These are phyloP conservation scores for Pycnonotus jocosus DNA, from an alignment of 2,113 vertebrate species.

Conservation along the genomic window DNA sequence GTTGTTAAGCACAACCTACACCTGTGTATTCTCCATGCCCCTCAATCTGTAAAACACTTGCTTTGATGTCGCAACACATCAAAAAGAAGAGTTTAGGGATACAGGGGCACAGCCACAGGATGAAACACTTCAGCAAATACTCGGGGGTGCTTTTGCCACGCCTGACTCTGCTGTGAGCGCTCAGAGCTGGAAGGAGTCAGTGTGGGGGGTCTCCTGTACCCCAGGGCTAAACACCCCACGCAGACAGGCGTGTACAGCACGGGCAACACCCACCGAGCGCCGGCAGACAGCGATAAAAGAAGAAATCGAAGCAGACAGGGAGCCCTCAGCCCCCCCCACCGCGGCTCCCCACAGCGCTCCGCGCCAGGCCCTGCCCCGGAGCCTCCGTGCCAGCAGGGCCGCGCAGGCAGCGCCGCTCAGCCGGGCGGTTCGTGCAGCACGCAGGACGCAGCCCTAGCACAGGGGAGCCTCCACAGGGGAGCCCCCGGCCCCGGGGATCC, in stretches of 20 bases:
- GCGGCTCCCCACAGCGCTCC: not conserved
- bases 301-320: fast-evolving
- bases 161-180: too few relatives aligned
- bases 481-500: fast-evolving
- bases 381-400: fast-evolving
- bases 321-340: not conserved
- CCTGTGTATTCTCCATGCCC: not conserved
- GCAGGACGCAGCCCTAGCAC: fast-evolving
- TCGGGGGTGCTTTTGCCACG: not conserved
- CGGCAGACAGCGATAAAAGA: fast-evolving
- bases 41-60: not conserved
- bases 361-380: not conserved
- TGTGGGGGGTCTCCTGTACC: fast-evolving
- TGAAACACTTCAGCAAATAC: not conserved
- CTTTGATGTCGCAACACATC: not conserved
- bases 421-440: fast-evolving
- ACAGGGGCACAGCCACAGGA: fast-evolving
- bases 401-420: not conserved
- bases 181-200: fast-evolving
- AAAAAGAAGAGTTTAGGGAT: not conserved
- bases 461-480: fast-evolving
- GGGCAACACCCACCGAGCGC: fast-evolving
- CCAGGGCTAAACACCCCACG: not conserved
- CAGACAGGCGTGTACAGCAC: not conserved
- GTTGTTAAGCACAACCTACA: not conserved